These are phyloP conservation scores for Ctenoplectra terminalis DNA, from an alignment of 1,140 invertebrate genomes.

Conservation along the genomic window DNA sequence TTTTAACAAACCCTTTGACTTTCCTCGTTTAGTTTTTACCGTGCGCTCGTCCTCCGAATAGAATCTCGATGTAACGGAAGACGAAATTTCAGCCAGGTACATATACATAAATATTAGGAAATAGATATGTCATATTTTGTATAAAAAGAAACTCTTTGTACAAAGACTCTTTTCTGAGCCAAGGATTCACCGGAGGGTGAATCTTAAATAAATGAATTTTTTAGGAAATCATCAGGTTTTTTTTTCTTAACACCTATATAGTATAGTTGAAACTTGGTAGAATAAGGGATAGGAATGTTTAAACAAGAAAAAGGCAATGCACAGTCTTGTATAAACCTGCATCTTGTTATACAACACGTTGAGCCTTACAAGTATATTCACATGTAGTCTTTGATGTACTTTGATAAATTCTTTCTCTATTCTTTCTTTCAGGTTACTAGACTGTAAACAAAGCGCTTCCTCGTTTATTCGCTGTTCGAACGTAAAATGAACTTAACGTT, in stretches of 20 bases:
- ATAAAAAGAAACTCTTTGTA: conserved; percentile 77
- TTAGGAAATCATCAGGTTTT: conserved; percentile 56
- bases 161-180: conserved; percentile 69
- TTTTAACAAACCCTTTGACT: conserved; percentile 39
- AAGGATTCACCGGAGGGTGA: conserved; percentile 52
- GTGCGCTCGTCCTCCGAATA: neutral
- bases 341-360: conserved; percentile 81
- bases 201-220: conserved; percentile 80
- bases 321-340: conserved; percentile 78
- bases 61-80: conserved; percentile 63
- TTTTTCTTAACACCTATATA: neutral
- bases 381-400: conserved; percentile 72
- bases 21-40: conserved; percentile 50
- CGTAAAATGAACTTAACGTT: conserved; percentile 39
- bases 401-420: conserved; percentile 63
- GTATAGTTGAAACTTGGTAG: neutral
- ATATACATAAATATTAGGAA: conserved; percentile 44
- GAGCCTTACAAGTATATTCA: conserved; percentile 79
- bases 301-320: neutral
- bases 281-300: too few relatives aligned
- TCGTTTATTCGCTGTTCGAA: conserved; percentile 12
- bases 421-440: conserved; percentile 18
- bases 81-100: conserved; percentile 45
- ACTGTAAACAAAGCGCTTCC: conserved; percentile 17
- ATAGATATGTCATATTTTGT: conserved; percentile 75